Conservation (phyloP, 2,113 vertebrate species). For the Uropsilus gracilis region DNA sequence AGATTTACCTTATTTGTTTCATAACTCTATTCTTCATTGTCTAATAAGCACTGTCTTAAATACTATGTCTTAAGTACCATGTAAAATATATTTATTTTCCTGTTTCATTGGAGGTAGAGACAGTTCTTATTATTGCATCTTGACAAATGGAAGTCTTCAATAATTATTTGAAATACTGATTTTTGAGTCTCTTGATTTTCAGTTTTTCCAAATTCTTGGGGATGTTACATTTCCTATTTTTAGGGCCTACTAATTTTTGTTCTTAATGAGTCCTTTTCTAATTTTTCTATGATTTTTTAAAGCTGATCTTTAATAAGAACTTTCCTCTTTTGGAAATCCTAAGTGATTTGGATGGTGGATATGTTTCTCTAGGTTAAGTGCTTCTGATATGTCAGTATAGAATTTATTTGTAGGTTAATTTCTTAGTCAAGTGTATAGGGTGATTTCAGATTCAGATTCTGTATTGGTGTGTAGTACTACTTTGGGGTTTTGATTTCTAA, state of each 20-base stretch:
- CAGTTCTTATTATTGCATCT: neutral
- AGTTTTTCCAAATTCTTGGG: constrained; percentile 16
- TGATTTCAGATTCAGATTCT: constrained; percentile 25
- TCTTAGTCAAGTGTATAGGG: neutral
- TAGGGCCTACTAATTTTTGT: neutral
- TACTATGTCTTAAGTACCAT: neutral
- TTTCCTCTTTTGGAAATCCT: neutral
- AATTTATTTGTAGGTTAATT: neutral
- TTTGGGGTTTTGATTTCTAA: neutral
- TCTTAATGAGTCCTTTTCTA: neutral
- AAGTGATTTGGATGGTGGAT: neutral
- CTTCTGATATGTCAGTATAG: neutral
- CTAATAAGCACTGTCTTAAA: neutral
- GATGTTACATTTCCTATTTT: neutral
- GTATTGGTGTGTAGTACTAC: neutral
- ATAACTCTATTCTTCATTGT: neutral
- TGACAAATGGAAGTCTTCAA: neutral
- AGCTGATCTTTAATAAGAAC: neutral
- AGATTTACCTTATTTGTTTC: neutral
- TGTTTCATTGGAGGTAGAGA: neutral
- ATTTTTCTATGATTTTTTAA: neutral
- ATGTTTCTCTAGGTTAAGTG: neutral
- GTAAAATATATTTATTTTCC: neutral
- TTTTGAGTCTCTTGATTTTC: constrained; percentile 19
- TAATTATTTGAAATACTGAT: neutral